Base-by-base conservation (phyloP, 2,113 vertebrate species). In the Sigmodon hispidus region DNA sequence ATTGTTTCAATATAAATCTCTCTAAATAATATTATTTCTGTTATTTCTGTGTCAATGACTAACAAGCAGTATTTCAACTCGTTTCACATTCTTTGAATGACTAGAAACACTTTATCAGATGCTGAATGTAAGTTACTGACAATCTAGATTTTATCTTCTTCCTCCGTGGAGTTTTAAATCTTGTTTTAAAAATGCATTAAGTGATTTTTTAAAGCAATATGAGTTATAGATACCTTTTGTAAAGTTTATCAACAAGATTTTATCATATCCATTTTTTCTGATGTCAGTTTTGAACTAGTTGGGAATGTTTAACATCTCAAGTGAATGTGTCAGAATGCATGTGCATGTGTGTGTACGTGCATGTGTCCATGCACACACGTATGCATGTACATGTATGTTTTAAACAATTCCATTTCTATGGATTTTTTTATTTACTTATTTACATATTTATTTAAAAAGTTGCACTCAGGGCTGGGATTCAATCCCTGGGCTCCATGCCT, bases 1-100 rank as follows among this genome's bases (percentile, higher is more conserved):
- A 87, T 90, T 21, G 15, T 80, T 87, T 96, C 92, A 61, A 75
- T 80, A 69, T 87, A 21, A 22, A 50, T 79, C 36, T 90, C 29
- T 61, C 36, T 13, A 87, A 72, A 65, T 92, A 76, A 57, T 83
- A 22, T 59, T 86, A n/a, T 65, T 9, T 90, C 24, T 63, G 36
- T 50, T 87, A 72, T 87, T 87, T 87, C 22, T 57, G 15, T 19
- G 15, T 70, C 24, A 73, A 8, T 57, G n/a, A 12, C n/a, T 73
- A 72, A 76, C 87, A 57, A 89, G 12, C 83, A 75, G 40, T 76
- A 81, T 61, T 95, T 95, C 50, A 90, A 13, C 43, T 94, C 11
- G 11, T 77, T 84, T 72, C n/a, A 43, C 59, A 40, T 95, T 96
- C 73, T 79, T 88, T 83, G 16, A 36, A 88, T 26, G 19, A 21